phyloP scores from a whole-genome alignment of 2,113 vertebrate genomes.

The Hyaena hyaena region DNA sequence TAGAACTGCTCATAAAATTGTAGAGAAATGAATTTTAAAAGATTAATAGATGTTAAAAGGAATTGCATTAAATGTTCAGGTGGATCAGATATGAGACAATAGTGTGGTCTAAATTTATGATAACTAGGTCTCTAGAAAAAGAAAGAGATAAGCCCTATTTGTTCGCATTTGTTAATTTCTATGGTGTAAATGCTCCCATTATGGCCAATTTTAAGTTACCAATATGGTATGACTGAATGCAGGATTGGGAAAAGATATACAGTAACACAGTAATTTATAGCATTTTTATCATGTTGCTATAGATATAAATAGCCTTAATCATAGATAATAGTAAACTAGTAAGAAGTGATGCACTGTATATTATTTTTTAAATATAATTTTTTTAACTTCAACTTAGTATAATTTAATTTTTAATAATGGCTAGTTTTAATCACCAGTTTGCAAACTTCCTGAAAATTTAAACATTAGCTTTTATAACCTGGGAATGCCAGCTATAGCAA shows the following conservation, averaged over 20 bases:
- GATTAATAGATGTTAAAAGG: neutral
- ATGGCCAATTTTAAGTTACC: neutral
- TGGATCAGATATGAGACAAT: neutral
- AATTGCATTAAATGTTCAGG: neutral
- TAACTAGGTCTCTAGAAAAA: neutral
- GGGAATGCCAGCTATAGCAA: neutral
- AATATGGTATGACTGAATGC: neutral
- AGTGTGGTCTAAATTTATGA: neutral
- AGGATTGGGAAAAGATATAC: neutral
- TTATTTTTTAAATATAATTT: neutral
- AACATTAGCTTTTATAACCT: neutral
- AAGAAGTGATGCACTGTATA: neutral
- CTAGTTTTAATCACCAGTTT: neutral
- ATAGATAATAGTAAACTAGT: neutral
- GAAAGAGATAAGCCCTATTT: neutral
- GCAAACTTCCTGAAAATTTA: neutral
- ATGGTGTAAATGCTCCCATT: neutral
- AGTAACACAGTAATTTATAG: neutral
- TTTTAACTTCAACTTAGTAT: neutral
- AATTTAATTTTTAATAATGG: constrained; percentile 29
- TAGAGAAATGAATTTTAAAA: neutral
- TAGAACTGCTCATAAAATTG: constrained; percentile 4
- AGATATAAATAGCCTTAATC: neutral
- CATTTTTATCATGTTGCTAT: neutral
- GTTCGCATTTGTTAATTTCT: neutral